Base-by-base conservation (phyloP, 2,797 vertebrate genomes). In the Sebastes vulpes region DNA sequence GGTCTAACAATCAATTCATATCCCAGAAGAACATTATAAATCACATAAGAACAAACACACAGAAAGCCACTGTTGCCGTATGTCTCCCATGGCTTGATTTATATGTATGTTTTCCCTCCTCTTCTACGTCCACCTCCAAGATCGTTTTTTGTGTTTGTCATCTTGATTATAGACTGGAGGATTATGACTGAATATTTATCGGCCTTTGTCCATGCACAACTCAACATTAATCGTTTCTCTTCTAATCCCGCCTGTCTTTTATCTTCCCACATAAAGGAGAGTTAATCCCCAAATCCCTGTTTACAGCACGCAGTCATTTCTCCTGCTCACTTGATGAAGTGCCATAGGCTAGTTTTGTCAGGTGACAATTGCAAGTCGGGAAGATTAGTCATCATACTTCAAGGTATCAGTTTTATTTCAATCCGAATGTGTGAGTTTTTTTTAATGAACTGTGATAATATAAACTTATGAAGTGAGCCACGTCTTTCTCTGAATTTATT, bases 161-260 rank as follows among this genome's bases (percentile, higher is more conserved):
- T 91, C 90, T 92, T 91, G 89, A 94, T 92, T 92, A 87, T 92
- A 88, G 92, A 91, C 90, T 76, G 75, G 76, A 79, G 89, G 92
- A 95, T 95, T 95, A 95, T 89, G 84, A 88, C 85, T 88, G 85
- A 94, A 93, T 95, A 92, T 94, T 93, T 92, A 92, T 92, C 91
- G 84, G 81, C 94, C 88, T 94, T 95, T 95, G 90, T 95, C 89
- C 89, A 90, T 90, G 89, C 88, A 89, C 91, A 94, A 94, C 86
- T 87, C 91, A 82, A 91, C 89, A 95, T 94, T 93, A 95, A 94
- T 95, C 84, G 86, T 91, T 88, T 82, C 79, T 89, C 85, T 79
- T 91, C 88, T 95, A 94, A 95, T 93, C 94, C 91, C 70, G 85
- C 71, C 85, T 59, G 78, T 88, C 88, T 94, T 95, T 94, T 94